These are phyloP conservation scores for Meteorus sp. DNA, from an alignment of 1,140 invertebrate species.

Conservation along the genomic window DNA sequence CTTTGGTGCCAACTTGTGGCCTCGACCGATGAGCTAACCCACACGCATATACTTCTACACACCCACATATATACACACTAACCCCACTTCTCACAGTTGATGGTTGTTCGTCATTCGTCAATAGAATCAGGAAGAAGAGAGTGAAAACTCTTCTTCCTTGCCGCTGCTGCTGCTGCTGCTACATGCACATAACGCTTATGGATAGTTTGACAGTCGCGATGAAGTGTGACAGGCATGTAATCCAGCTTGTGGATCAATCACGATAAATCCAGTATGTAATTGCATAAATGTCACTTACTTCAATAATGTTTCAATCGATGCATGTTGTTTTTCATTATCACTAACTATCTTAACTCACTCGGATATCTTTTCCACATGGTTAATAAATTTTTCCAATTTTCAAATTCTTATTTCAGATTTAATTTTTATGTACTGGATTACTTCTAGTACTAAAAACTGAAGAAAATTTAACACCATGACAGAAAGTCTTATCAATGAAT, in stretches of 20 bases:
- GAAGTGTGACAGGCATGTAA: not conserved
- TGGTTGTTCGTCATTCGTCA: not conserved
- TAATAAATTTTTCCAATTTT: not conserved
- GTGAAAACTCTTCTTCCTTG: too few species aligned
- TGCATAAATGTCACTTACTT: not conserved
- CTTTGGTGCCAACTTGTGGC: too few species aligned
- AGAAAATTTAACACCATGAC: conserved; percentile 60
- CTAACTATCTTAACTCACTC: too few species aligned
- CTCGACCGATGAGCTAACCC: too few species aligned
- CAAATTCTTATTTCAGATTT: too few species aligned
- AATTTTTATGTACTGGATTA: not conserved
- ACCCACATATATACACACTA: too few species aligned
- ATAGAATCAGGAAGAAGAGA: not conserved
- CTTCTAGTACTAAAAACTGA: too few species aligned
- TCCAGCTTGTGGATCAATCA: not conserved
- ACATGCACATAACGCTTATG: not conserved
- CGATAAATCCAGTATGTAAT: not conserved
- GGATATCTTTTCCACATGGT: too few species aligned
- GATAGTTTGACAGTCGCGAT: not conserved
- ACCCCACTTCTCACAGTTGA: not conserved
- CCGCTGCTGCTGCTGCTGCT: too few species aligned
- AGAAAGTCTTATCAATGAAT: conserved; percentile 75
- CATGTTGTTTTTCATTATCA: too few species aligned
- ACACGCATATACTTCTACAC: too few species aligned
- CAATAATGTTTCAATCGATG: too few species aligned